A percentile compares a stretch with the other conserved stretches of the same genome.
Conservation (phyloP, 2,888 invertebrate species). For the Alloplasta piceator region DNA sequence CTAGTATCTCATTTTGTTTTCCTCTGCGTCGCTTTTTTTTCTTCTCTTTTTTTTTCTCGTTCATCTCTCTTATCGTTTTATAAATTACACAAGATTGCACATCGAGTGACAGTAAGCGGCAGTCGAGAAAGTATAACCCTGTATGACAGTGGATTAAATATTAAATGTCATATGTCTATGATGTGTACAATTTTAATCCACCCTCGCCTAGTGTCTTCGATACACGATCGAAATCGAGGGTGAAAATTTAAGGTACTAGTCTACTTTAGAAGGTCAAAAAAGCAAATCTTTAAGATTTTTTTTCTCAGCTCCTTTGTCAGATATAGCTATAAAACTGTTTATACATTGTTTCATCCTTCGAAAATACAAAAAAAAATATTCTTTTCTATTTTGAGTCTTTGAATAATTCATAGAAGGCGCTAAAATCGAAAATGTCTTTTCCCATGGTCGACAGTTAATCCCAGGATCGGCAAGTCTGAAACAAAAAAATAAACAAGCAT, state of each 20-base stretch:
- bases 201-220: conserved; percentile 39
- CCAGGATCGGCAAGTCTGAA: too few relatives aligned
- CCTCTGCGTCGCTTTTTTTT: conserved; percentile 1
- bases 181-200: conserved; percentile 30
- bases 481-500: too few relatives aligned
- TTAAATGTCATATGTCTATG: conserved; percentile 48
- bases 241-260: conserved; percentile 38
- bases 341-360: too few relatives aligned
- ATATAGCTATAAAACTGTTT: too few relatives aligned
- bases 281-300: too few relatives aligned
- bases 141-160: conserved; percentile 63
- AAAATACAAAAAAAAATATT: too few relatives aligned
- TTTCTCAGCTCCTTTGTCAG: too few relatives aligned
- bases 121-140: conserved; percentile 68
- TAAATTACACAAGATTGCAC: conserved; percentile 63
- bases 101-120: conserved; percentile 66
- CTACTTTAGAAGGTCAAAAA: too few relatives aligned
- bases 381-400: too few relatives aligned
- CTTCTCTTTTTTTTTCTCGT: background rate
- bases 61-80: conserved; percentile 21
- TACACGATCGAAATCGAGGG: conserved; percentile 30
- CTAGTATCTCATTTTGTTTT: conserved; percentile 61
- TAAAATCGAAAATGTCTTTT: too few relatives aligned
- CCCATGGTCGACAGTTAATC: too few relatives aligned
- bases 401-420: too few relatives aligned